Conservation (phyloP, 2,888 invertebrate species). For the Hirtodrosophila alboralis region DNA sequence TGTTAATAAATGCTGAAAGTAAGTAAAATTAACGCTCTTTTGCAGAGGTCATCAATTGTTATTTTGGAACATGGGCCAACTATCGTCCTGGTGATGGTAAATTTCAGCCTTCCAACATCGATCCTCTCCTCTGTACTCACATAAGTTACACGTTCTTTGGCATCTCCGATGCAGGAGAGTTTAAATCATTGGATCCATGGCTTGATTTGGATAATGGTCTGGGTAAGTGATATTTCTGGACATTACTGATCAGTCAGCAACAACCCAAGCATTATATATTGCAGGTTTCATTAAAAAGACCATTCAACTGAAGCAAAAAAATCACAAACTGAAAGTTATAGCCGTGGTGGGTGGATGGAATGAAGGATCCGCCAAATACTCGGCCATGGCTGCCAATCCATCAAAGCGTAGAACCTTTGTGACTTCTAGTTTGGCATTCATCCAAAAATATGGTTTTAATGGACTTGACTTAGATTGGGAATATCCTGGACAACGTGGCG, state of each 20-base stretch:
- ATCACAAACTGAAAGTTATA: constrained; percentile 87
- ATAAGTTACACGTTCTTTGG: constrained; percentile 77
- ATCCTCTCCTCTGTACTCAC: constrained; percentile 74
- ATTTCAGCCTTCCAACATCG: constrained; percentile 60
- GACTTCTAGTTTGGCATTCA: constrained; percentile 89
- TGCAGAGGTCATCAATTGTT: constrained; percentile 71
- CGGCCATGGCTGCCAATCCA: constrained; percentile 90
- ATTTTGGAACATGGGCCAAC: constrained; percentile 77
- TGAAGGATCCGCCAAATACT: constrained; percentile 95
- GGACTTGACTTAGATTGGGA: constrained; percentile 97
- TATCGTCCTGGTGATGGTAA: constrained; percentile 71
- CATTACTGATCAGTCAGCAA: too few species aligned
- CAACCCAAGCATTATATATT: too few species aligned
- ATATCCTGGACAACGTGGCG: constrained; percentile 88
- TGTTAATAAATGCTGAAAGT: too few species aligned
- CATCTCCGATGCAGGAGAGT: constrained; percentile 52
- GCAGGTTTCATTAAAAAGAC: constrained; percentile 57
- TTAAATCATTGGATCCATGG: constrained; percentile 67
- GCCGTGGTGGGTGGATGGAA: constrained; percentile 97
- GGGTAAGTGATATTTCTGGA: constrained; percentile 41
- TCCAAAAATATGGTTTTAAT: constrained; percentile 91
- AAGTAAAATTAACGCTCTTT: background rate
- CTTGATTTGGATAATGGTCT: constrained; percentile 63
- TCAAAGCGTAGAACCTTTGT: constrained; percentile 89
- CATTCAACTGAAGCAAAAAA: constrained; percentile 61